Percentiles rank a stretch among this genome's conserved stretches.
phyloP scores from a whole-genome alignment of 2,113 vertebrate species.

The Brachyhypopomus gauderio region DNA sequence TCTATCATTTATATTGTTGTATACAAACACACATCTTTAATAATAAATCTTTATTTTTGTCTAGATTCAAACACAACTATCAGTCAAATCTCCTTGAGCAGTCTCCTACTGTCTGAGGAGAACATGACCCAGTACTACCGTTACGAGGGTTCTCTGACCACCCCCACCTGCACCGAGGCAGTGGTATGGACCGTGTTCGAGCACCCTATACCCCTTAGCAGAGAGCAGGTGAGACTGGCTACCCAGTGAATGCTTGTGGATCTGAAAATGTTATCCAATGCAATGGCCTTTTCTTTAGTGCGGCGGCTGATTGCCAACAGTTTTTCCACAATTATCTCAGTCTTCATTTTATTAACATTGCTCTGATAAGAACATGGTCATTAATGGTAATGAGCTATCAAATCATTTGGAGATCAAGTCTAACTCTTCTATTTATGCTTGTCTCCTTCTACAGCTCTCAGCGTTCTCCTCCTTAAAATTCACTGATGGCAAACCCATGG shows the following conservation, averaged over 20 bases:
- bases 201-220: slow-evolving; percentile 73
- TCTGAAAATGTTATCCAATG: neutral
- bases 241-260: neutral
- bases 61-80: slow-evolving; percentile 59
- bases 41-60: slow-evolving; percentile 9
- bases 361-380: neutral
- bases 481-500: slow-evolving; percentile 59
- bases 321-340: too few relatives aligned
- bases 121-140: slow-evolving; percentile 82
- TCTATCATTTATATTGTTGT: neutral
- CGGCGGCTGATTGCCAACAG: too few relatives aligned
- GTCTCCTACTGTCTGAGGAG: slow-evolving; percentile 75
- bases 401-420: neutral
- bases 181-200: slow-evolving; percentile 91
- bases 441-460: slow-evolving; percentile 60
- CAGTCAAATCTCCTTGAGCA: slow-evolving; percentile 64
- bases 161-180: slow-evolving; percentile 77
- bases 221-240: slow-evolving; percentile 74
- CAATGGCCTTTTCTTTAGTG: too few relatives aligned
- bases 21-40: too few relatives aligned
- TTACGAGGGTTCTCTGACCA: slow-evolving; percentile 91
- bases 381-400: neutral
- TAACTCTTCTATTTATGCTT: neutral
- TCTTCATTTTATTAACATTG: too few relatives aligned
- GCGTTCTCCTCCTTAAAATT: slow-evolving; percentile 71